Base-by-base conservation (phyloP, 2,113 vertebrate species). In the Tychaedon coryphoeus region DNA sequence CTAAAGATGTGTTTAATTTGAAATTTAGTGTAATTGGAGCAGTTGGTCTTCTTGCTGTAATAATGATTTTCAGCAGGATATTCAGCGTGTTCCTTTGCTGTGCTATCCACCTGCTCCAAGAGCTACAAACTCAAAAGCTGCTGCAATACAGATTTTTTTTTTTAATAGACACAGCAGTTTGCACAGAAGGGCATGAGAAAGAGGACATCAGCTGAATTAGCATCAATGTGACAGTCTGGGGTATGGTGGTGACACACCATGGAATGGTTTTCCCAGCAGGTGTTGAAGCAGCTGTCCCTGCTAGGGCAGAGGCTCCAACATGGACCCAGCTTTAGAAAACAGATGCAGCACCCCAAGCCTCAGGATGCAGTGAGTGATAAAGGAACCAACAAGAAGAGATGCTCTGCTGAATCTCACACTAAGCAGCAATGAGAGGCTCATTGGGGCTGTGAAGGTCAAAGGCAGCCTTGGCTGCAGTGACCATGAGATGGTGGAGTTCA, bases 31-130 rank as follows among this genome's bases (percentile, higher is more conserved):
- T 99, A 95, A 98, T 98, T 17, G 98, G 98, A 53, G 98, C 98
- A 1, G 97, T 98, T 67, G 98, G 98, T 64, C 97, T 98, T 48
- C 97, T 98, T 17, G 98, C 98, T 1, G 86, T 98, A 76, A 95
- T 98, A 86, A 98, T 98, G 98, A 97, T 99, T 73, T 99, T 99
- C 5, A 64, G 98, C 50, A 98, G 98, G 98, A 98, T 98, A 92
- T 98, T 99, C 96, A 98, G 98, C 65, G 96, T 98, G 98, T 97
- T 99, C 72, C 96, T 99, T 56, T 99, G 98, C 96, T 99, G 98
- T 17, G 98, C 98, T 51, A 97, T 48, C 92, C 98, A 98, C 93
- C 98, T 98, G 97, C 98, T 99, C 94, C 98, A 42, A 75, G 22
- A 28, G 31, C 5, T 19, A 71, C 69, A 28, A 91, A 87, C 50